Percentiles rank a stretch among this genome's conserved stretches.
These are phyloP conservation scores for Caracal caracal DNA, from an alignment of 2,113 vertebrate species.

Conservation along the genomic window DNA sequence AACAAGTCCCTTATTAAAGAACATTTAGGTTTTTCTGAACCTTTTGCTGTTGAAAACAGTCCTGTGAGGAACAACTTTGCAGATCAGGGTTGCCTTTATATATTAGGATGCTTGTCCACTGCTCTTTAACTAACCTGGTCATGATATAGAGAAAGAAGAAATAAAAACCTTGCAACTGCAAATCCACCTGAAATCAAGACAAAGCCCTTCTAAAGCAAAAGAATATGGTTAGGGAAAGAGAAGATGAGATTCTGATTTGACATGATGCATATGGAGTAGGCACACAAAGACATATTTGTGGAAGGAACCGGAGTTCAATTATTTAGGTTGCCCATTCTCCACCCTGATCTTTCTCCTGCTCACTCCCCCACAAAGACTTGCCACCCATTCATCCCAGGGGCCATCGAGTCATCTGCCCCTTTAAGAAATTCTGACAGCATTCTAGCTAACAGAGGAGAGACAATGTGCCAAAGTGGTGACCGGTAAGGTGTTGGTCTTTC, in stretches of 20 bases:
- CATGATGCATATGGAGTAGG: neutral
- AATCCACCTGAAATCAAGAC: constrained; percentile 23
- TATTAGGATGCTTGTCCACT: neutral
- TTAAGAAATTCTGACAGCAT: neutral
- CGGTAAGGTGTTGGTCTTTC: neutral
- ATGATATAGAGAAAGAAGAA: neutral
- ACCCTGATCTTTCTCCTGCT: neutral
- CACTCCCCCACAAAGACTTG: neutral
- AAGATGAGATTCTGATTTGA: neutral
- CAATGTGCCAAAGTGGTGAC: neutral
- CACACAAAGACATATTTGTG: neutral
- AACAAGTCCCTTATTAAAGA: neutral
- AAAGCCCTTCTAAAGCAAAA: neutral
- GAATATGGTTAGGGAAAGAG: neutral
- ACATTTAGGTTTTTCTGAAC: neutral
- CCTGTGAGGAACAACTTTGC: neutral
- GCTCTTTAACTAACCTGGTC: neutral
- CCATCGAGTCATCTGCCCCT: neutral
- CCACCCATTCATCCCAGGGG: neutral
- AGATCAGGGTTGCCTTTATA: constrained; percentile 18
- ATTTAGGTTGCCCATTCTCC: neutral
- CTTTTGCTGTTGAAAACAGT: constrained; percentile 1
- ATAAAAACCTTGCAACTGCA: neutral
- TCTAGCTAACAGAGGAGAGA: neutral
- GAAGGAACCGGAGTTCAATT: neutral